Evolutionary conservation across 2,888 invertebrate species (phyloP).

Genomic region (Clusia tigrina): DNA sequence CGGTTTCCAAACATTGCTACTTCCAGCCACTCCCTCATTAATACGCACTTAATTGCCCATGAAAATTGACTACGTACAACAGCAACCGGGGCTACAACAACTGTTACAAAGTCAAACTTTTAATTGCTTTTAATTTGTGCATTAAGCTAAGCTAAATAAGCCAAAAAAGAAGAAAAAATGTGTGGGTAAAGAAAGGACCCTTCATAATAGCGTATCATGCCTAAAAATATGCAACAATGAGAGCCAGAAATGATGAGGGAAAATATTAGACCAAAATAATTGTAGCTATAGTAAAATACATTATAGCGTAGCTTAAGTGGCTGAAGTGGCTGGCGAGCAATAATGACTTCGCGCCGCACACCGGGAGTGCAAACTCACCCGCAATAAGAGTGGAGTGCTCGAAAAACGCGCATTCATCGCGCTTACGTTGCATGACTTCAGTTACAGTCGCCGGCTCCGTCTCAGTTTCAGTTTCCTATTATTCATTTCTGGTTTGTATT

Average conservation of each 20-base stretch:
- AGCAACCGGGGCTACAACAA: not conserved
- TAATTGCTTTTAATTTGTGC: slow-evolving; percentile 20
- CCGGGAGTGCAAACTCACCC: not conserved
- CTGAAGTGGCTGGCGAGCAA: not conserved
- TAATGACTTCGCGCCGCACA: not conserved
- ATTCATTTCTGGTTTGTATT: not conserved
- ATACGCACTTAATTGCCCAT: slow-evolving; percentile 2
- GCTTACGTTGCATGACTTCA: too few relatives aligned
- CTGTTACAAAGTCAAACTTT: slow-evolving; percentile 13
- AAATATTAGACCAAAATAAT: not conserved
- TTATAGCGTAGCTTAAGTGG: not conserved
- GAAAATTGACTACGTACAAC: not conserved
- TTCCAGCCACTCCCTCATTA: too few relatives aligned
- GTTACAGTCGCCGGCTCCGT: not conserved
- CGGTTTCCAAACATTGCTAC: too few relatives aligned
- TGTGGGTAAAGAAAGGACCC: not conserved
- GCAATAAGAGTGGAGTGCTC: not conserved
- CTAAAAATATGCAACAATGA: slow-evolving; percentile 16
- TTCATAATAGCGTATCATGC: slow-evolving; percentile 8
- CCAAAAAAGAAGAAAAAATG: not conserved
- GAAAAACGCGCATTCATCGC: not conserved
- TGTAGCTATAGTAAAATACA: not conserved
- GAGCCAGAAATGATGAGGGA: not conserved
- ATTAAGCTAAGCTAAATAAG: not conserved
- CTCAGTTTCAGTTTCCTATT: not conserved